Base-by-base conservation (phyloP, 2,797 vertebrate genomes). In the Smutsia temminckii region DNA sequence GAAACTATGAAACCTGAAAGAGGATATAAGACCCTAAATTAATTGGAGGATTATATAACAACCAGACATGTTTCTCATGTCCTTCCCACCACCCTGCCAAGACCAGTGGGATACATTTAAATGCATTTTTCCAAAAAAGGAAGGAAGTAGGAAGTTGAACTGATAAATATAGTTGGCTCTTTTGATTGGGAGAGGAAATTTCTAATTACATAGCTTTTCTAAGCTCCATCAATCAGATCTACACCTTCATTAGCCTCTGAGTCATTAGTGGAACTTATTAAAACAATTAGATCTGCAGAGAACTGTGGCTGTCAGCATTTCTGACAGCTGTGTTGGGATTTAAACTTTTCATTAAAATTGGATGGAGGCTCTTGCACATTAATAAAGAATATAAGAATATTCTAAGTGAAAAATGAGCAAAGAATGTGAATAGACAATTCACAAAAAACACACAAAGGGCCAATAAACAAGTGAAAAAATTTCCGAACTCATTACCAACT, bases 291-390 rank as follows among this genome's bases (percentile, higher is more conserved):
- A 74, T 64, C 57, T 59, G 51, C 57, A 51, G 61, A 95, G 93
- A 95, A 96, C 93, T 95, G 94, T 89, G 61, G 29, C 68, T 51
- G 0, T 95, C 96, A 95, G 97, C 97, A 12, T 68, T 94, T 94
- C 85, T 96, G 95, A 93, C 97, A 95, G 95, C 96, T 96, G 94
- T 9, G 4, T 27, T 0, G 8, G 79, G 84, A 96, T 96, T 93
- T 94, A 97, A 95, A 85, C 88, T 96, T 96, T 95, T 96, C 96
- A 96, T 97, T 97, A 96, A 95, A 95, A 94, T 29, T 42, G 86
- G 72, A 90, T 6, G 16, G 61, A 96, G 51, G 25, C 69, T 92
- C 42, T 94, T 79, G 59, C 85, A 96, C 94, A 97, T 93, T 95
- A 91, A 53, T 92, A 92, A 69, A 29, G 83, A 85, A 51, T 9